Conservation (phyloP, 2,113 vertebrate genomes). For the Sylvilagus bachmani region DNA sequence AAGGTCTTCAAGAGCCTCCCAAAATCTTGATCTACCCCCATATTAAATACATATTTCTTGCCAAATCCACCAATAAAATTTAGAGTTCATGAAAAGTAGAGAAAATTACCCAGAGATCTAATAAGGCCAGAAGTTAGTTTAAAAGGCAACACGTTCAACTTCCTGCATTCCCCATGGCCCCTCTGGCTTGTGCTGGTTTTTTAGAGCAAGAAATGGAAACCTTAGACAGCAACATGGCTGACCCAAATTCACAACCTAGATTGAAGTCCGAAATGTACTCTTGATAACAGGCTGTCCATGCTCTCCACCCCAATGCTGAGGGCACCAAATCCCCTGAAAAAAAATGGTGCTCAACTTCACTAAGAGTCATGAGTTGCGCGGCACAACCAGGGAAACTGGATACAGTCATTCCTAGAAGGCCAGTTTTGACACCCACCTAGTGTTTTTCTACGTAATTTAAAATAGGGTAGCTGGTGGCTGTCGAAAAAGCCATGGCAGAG, state of each 20-base stretch:
- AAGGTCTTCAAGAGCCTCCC: not conserved
- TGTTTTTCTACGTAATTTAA: constrained; percentile 68
- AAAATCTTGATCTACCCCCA: not conserved
- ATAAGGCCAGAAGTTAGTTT: not conserved
- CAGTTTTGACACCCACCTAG: not conserved
- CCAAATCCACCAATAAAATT: constrained; percentile 24
- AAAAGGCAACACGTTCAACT: not conserved
- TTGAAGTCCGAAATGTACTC: not conserved
- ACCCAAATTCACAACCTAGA: constrained; percentile 44
- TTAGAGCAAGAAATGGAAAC: not conserved
- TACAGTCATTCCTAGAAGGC: constrained; percentile 49
- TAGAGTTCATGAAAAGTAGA: not conserved
- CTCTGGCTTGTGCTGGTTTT: not conserved
- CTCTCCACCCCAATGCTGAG: not conserved
- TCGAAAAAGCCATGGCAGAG: not conserved
- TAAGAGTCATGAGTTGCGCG: not conserved
- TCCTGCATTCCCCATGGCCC: not conserved
- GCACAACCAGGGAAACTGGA: not conserved
- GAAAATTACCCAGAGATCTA: not conserved
- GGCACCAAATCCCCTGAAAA: not conserved
- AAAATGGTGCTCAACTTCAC: not conserved
- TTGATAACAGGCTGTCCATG: not conserved
- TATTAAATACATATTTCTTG: not conserved
- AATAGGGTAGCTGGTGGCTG: constrained; percentile 61
- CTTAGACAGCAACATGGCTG: not conserved